A percentile compares a stretch with the other conserved stretches of the same genome.
These are phyloP conservation scores for Ispidina lecontei DNA, from an alignment of 2,797 vertebrate genomes.

Conservation along the genomic window DNA sequence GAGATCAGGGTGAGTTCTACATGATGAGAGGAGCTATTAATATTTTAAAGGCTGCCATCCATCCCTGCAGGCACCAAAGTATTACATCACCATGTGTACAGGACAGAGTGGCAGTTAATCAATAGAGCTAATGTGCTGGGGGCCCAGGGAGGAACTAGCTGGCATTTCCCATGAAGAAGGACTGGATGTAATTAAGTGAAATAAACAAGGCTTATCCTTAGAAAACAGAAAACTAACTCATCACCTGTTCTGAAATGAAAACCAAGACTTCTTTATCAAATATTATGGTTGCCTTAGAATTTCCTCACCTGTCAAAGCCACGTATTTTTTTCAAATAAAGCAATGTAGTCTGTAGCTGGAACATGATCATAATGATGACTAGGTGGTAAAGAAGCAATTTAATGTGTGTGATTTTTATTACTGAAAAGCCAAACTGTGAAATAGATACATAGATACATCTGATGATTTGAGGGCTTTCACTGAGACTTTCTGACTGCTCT, in stretches of 20 bases:
- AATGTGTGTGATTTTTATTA: slow-evolving; percentile 36
- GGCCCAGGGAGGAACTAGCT: not conserved
- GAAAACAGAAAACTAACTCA: not conserved
- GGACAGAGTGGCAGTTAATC: slow-evolving; percentile 36
- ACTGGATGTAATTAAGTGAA: slow-evolving; percentile 45
- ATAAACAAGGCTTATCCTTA: slow-evolving; percentile 38
- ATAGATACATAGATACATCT: slow-evolving; percentile 46
- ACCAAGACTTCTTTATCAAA: not conserved
- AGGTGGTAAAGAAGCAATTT: not conserved
- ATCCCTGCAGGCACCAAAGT: slow-evolving; percentile 4
- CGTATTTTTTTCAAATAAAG: not conserved
- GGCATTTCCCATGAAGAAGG: not conserved
- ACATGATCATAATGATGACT: not conserved
- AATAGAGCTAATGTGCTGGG: slow-evolving; percentile 10
- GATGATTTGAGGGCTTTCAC: slow-evolving; percentile 80
- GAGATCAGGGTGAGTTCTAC: slow-evolving; percentile 25
- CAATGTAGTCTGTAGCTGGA: not conserved
- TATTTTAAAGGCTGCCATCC: slow-evolving; percentile 64
- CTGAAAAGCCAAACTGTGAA: slow-evolving; percentile 63
- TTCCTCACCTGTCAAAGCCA: slow-evolving; percentile 38
- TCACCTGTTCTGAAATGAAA: slow-evolving; percentile 5
- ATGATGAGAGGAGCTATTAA: slow-evolving; percentile 53
- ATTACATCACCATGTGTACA: slow-evolving; percentile 30
- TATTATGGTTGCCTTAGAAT: not conserved
- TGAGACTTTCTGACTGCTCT: slow-evolving; percentile 87